Percentiles rank a stretch among this genome's conserved stretches.
Conservation (phyloP, 2,888 invertebrate genomes). For the Erannis defoliaria region DNA sequence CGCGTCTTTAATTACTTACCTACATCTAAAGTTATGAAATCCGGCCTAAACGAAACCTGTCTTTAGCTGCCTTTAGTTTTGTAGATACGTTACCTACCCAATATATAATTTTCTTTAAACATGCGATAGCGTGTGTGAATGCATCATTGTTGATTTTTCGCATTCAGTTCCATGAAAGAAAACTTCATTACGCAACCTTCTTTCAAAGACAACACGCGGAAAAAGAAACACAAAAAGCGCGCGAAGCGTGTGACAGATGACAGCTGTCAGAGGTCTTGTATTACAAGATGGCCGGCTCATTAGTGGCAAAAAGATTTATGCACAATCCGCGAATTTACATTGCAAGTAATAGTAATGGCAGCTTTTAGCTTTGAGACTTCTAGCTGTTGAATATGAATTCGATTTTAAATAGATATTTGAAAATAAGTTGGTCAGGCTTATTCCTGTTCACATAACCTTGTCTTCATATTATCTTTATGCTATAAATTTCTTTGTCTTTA, state of each 20-base stretch:
- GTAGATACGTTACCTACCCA: not conserved
- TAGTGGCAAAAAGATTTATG: conserved; percentile 19
- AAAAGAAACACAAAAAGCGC: conserved; percentile 15
- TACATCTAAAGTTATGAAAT: too few species aligned
- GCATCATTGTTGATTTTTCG: not conserved
- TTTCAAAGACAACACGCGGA: conserved; percentile 5
- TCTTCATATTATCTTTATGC: too few species aligned
- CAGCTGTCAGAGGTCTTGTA: conserved; percentile 23
- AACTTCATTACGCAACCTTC: conserved; percentile 15
- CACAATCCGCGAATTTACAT: not conserved
- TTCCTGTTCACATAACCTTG: not conserved
- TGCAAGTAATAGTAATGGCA: not conserved
- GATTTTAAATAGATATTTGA: not conserved
- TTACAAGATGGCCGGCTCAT: conserved; percentile 25
- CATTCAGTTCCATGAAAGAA: not conserved
- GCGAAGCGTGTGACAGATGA: conserved; percentile 25
- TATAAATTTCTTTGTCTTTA: too few species aligned
- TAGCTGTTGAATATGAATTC: not conserved
- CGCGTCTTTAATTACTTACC: too few species aligned
- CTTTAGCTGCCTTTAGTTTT: not conserved
- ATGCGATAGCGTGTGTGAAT: not conserved
- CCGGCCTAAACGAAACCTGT: not conserved
- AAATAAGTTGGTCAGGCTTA: not conserved
- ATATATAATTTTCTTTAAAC: not conserved
- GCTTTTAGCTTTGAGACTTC: not conserved